A percentile compares a stretch with the other conserved stretches of the same genome.
phyloP scores from a whole-genome alignment of 2,113 vertebrate species.

The Chaetodon trifascialis region DNA sequence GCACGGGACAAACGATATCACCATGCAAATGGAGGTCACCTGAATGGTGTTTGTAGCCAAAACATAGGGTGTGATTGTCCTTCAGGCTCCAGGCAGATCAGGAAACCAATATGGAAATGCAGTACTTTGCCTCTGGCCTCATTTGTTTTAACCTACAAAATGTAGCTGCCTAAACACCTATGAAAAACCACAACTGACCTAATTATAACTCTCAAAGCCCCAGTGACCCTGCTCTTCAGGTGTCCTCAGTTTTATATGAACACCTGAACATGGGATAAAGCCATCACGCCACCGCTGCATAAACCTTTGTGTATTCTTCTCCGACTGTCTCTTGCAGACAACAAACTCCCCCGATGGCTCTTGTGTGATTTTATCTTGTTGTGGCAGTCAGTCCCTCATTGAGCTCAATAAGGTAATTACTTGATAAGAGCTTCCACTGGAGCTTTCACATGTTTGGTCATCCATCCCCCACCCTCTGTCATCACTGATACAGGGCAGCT shows the following conservation, averaged over 20 bases:
- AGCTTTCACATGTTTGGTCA: constrained; percentile 47
- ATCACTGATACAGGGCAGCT: not conserved
- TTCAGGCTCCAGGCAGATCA: constrained; percentile 47
- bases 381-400: constrained; percentile 47
- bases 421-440: constrained; percentile 60
- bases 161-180: constrained; percentile 64
- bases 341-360: constrained; percentile 3
- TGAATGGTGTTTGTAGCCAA: constrained; percentile 64
- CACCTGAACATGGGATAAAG: not conserved
- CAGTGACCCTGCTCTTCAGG: not conserved
- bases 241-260: not conserved
- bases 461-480: not conserved
- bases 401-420: constrained; percentile 58
- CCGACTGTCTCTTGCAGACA: constrained; percentile 1
- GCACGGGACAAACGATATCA: constrained; percentile 42
- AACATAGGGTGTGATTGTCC: constrained; percentile 53
- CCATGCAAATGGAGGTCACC: constrained; percentile 73
- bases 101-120: constrained; percentile 80
- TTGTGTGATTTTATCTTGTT: constrained; percentile 49
- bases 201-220: constrained; percentile 11
- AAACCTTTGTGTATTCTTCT: not conserved
- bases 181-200: constrained; percentile 48
- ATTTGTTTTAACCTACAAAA: constrained; percentile 65
- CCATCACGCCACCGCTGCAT: not conserved
- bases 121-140: constrained; percentile 59